A percentile compares a stretch with the other conserved stretches of the same genome.
These are phyloP conservation scores for Spondyliosoma cantharus DNA, from an alignment of 2,797 vertebrate genomes.

Conservation along the genomic window DNA sequence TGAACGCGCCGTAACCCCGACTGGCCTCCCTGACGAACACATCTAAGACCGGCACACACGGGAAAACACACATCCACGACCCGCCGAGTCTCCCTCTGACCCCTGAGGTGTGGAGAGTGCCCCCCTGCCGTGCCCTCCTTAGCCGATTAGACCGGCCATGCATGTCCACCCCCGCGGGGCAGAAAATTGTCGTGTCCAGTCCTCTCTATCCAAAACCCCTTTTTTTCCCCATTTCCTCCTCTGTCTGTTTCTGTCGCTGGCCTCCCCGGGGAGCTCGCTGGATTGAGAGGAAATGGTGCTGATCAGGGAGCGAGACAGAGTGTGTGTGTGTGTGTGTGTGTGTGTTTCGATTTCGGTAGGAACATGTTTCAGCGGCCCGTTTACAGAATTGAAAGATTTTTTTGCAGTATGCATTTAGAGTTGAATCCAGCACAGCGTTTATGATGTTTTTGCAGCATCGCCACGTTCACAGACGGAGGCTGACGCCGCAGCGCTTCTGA, in stretches of 20 bases:
- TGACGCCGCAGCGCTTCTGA: no score
- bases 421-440: neutral
- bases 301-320: slow-evolving; percentile 49
- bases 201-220: slow-evolving; percentile 43
- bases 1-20: neutral
- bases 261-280: slow-evolving; percentile 45
- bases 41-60: slow-evolving; percentile 12
- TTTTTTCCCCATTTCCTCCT: slow-evolving; percentile 43
- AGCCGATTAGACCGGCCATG: slow-evolving; percentile 67
- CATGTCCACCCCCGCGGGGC: slow-evolving; percentile 61
- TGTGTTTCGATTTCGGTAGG: neutral
- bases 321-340: neutral
- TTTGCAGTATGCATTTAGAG: neutral
- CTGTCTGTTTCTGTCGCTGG: slow-evolving; percentile 39
- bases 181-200: slow-evolving; percentile 70
- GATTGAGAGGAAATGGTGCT: slow-evolving; percentile 58
- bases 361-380: neutral
- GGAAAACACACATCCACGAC: slow-evolving; percentile 31
- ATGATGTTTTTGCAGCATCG: neutral
- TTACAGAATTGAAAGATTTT: neutral
- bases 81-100: slow-evolving; percentile 20
- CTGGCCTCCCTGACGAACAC: slow-evolving; percentile 22
- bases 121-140: slow-evolving; percentile 49
- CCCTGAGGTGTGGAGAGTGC: slow-evolving; percentile 64
- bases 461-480: neutral